These are phyloP conservation scores for Triops longicaudatus DNA, from an alignment of 1,140 invertebrate species.

Conservation along the genomic window DNA sequence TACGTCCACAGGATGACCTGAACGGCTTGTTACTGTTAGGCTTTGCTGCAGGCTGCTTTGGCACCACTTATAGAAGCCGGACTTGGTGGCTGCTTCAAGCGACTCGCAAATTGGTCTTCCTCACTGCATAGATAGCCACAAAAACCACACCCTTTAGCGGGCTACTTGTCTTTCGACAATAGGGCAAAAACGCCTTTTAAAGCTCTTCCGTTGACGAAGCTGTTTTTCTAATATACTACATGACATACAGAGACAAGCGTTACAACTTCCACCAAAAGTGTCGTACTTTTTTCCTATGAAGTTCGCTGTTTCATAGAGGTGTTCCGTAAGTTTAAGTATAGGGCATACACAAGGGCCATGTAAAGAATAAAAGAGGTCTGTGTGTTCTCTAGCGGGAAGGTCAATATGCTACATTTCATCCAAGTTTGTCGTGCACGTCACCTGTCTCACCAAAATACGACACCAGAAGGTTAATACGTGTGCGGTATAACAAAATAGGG, in stretches of 20 bases:
- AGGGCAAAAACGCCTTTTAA: background rate
- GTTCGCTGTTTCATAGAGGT: no score
- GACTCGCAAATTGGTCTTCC: slow-evolving; percentile 1
- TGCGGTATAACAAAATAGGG: background rate
- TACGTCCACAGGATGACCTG: no score
- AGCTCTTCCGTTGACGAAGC: background rate
- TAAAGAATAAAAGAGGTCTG: background rate
- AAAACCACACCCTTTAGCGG: slow-evolving; percentile 4
- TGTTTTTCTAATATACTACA: slow-evolving; percentile 5
- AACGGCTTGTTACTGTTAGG: background rate
- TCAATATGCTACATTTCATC: background rate
- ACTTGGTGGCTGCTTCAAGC: background rate
- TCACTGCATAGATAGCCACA: background rate
- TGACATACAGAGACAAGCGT: background rate
- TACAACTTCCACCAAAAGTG: background rate
- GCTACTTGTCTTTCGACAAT: slow-evolving; percentile 7
- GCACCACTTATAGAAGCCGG: background rate
- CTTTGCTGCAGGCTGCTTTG: background rate
- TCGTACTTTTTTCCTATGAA: background rate
- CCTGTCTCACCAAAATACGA: background rate
- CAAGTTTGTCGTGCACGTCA: background rate
- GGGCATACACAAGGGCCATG: no score
- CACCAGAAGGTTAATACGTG: background rate
- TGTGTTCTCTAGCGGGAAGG: no score
- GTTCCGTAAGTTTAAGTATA: no score